phyloP scores from a whole-genome alignment of 53 echinoderm and acorn worm genomes.

The Antedon mediterranea region DNA sequence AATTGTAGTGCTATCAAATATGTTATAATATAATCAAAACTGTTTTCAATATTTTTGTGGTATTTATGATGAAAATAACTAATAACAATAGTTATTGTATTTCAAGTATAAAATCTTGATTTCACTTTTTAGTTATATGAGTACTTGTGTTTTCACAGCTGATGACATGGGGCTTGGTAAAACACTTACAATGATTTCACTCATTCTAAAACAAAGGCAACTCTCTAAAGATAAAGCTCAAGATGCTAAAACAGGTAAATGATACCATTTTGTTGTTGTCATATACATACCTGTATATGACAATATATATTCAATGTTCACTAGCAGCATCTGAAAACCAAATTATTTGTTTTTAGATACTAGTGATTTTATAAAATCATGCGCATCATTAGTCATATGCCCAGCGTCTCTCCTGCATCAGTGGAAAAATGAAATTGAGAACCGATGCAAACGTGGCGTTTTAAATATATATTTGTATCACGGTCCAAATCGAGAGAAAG shows the following conservation, averaged over 20 bases:
- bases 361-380: conserved; percentile 50
- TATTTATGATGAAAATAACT: too few relatives aligned
- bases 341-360: background rate
- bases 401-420: conserved; percentile 91
- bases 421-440: conserved; percentile 78
- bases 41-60: too few relatives aligned
- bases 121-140: background rate
- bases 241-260: background rate
- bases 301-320: too few relatives aligned
- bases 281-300: background rate
- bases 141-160: conserved; percentile 28
- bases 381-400: conserved; percentile 69
- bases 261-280: background rate
- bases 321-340: too few relatives aligned
- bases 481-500: conserved; percentile 55
- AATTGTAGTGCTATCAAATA: too few relatives aligned
- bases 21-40: too few relatives aligned
- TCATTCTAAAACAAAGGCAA: conserved; percentile 10
- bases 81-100: too few relatives aligned
- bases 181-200: conserved; percentile 89
- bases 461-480: conserved; percentile 57
- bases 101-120: background rate
- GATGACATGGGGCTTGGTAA: conserved; percentile 97
- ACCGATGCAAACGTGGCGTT: conserved; percentile 38
- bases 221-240: background rate